Base-by-base conservation (phyloP, 2,888 invertebrate genomes). In the Lycia hirtaria region DNA sequence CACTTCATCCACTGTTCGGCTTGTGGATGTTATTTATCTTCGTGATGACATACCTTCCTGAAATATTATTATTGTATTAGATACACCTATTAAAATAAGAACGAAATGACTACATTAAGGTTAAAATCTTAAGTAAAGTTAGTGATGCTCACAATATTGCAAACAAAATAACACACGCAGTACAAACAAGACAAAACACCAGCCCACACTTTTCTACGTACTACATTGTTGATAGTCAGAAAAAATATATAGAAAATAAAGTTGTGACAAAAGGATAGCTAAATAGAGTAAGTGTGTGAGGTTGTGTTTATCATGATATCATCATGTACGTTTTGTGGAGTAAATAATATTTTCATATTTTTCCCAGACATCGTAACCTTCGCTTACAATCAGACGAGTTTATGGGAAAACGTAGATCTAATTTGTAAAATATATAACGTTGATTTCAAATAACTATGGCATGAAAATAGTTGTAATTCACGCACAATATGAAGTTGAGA, bases 11-110 rank as follows among this genome's bases (percentile, higher is more conserved):
- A 78, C 72, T 58, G 76, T 66, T 76, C 67, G 54, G 61, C 66
- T 22, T 61, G 77, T 76, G 76, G 75, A 78, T 64, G 78, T 44
- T 14, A 57, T 77, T 76, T 87, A 90, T 70, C 79, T 71, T 67
- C 78, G 78, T 62, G 78, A 75, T 57, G 89, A 88, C 87, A 90
- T 83, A 73, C 90, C 90, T 47, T 89, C 90, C 90, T 90, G 90
- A 81, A 90, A 90, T 75, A 61, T 69, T 67, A 60, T 60, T 55
- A 52, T 30, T 40, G 5, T 15, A 58, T 61, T 53, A 55, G 32
- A 30, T 50, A 60, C 51, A 20, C n/a, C 37, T 44, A 24, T 3
- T 15, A 26, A 0, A 17, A 5, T 4, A 1, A n/a, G 4, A 3
- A 15, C 12, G 4, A 17, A 15, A 26, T 26, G 2, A n/a, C 5